Base-by-base conservation (phyloP, 2,888 invertebrate species). In the Limulus polyphemus region DNA sequence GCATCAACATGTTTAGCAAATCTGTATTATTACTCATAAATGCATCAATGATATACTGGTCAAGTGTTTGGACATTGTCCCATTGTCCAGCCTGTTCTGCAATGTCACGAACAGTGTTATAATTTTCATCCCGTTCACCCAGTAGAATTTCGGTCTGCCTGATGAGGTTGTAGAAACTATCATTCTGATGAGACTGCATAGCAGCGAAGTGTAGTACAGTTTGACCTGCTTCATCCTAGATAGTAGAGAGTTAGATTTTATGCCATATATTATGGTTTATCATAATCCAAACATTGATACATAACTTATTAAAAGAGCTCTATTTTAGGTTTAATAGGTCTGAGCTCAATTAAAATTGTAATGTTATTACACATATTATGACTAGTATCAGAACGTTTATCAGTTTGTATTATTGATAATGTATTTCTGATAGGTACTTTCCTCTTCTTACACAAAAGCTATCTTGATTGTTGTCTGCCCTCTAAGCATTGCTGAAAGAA, bases 171-270 rank as follows among this genome's bases (percentile, higher is more conserved):
- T 86, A 84, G 50, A 92, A 79, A 0, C 87, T 87, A 68, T 88
- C 87, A 58, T 86, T 82, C 0, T 88, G 84, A 73, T 91, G 91
- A 0, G 86, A 82, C 56, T 90, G 82, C 0, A 88, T 86, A 1
- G 89, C 87, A 0, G 91, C 90, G 76, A 90, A 90, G 76, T 93
- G 92, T 49, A 92, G 77, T 82, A 90, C 86, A 65, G 88, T 90
- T 75, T 90, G 90, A 0, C 92, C 92, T 71, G 90, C 88, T 74
- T 91, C 91, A 71, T 92, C 91, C 87, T 88, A 54, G 32, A n/a
- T n/a, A 7, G 51, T 9, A n/a, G 14, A 50, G 32, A 32, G 32
- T 32, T 32, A 32, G 7, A 32, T 32, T 32, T 32, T 7, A 32
- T 32, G 32, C 32, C 32, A 32, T 32, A 32, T 7, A 7, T 32